These are phyloP conservation scores for Eonycteris spelaea DNA, from an alignment of 2,113 vertebrate genomes.

Conservation along the genomic window DNA sequence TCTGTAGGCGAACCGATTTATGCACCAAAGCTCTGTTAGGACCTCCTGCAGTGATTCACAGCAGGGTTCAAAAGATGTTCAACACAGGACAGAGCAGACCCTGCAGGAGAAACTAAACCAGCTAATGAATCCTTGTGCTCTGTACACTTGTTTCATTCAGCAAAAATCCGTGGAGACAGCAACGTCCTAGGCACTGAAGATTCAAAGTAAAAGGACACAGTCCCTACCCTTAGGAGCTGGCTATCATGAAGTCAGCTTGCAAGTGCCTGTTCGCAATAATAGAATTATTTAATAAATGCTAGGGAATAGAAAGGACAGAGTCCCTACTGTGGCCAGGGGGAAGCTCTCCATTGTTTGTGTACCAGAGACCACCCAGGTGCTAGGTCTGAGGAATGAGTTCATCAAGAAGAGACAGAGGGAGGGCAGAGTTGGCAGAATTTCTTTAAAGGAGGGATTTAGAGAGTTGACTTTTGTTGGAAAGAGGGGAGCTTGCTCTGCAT, in stretches of 20 bases:
- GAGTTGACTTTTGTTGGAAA: background rate
- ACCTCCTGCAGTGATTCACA: conserved; percentile 40
- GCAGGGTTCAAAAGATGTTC: conserved; percentile 8
- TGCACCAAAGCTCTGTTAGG: conserved; percentile 45
- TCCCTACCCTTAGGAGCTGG: background rate
- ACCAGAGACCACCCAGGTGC: background rate
- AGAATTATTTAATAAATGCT: background rate
- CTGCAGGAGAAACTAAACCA: conserved; percentile 33
- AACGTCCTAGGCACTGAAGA: background rate
- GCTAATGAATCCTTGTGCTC: background rate
- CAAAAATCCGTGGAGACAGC: background rate
- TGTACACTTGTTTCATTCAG: background rate
- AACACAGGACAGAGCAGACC: background rate
- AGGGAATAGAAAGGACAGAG: background rate
- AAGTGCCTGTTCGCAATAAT: background rate
- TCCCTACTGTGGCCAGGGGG: background rate
- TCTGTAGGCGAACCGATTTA: conserved; percentile 75
- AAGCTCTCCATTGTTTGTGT: background rate
- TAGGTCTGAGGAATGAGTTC: background rate
- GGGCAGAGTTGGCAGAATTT: background rate
- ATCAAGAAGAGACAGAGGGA: background rate
- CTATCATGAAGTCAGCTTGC: background rate
- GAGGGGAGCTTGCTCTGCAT: background rate
- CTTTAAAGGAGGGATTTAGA: background rate
- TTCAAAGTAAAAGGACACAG: background rate